Conservation (phyloP, 2,797 vertebrate species). For the Micrastur ruficollis region DNA sequence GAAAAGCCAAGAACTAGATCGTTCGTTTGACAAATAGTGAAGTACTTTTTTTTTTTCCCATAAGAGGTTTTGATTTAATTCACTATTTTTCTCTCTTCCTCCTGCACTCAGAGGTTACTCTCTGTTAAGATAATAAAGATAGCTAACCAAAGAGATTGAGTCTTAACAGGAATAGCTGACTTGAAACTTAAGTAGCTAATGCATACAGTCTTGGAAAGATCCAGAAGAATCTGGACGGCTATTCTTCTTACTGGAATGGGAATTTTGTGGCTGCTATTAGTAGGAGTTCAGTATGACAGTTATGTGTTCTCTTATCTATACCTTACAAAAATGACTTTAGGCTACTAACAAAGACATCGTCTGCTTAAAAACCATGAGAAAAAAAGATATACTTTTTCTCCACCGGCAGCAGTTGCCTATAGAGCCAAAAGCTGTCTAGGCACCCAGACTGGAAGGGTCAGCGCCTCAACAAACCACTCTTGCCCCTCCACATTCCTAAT, state of each 20-base stretch:
- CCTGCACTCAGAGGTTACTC: neutral
- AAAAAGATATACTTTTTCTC: neutral
- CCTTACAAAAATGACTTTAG: neutral
- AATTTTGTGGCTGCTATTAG: neutral
- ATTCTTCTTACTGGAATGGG: neutral
- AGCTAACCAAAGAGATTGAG: neutral
- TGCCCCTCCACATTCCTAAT: neutral
- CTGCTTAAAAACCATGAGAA: neutral
- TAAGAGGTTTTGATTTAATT: neutral
- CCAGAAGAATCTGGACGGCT: neutral
- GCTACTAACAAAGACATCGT: neutral
- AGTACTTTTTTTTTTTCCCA: neutral
- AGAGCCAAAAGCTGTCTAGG: neutral
- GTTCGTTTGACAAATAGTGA: neutral
- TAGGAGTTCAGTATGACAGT: neutral
- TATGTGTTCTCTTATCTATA: neutral
- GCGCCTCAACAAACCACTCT: neutral
- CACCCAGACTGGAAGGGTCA: neutral
- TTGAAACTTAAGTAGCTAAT: neutral
- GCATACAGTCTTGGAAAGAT: neutral
- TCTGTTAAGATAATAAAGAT: neutral
- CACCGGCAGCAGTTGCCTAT: neutral
- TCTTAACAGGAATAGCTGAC: neutral
- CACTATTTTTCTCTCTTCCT: neutral
- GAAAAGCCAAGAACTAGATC: neutral